phyloP scores from a whole-genome alignment of 2,888 invertebrate species.

The Melanostoma mellinum region DNA sequence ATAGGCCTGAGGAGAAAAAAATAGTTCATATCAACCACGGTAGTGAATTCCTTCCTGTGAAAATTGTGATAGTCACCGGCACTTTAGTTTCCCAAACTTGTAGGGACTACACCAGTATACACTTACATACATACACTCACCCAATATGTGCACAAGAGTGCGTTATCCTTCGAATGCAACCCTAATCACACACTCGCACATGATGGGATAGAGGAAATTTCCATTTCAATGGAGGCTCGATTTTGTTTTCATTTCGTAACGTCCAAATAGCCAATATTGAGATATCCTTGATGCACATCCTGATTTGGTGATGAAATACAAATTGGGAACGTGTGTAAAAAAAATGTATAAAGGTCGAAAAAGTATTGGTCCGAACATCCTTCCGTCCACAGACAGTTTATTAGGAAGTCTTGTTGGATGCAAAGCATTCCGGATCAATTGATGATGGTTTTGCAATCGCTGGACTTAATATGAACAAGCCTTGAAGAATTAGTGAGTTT shows the following conservation, averaged over 20 bases:
- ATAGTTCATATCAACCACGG: slow-evolving; percentile 24
- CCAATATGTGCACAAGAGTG: slow-evolving; percentile 1
- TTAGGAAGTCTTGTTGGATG: slow-evolving; percentile 44
- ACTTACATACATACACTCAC: not conserved
- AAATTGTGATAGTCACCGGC: slow-evolving; percentile 7
- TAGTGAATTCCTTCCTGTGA: not conserved
- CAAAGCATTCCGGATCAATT: slow-evolving; percentile 41
- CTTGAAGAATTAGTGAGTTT: slow-evolving; percentile 1
- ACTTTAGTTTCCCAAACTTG: not conserved
- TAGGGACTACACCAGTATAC: not conserved
- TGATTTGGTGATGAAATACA: slow-evolving; percentile 55
- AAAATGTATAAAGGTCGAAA: not conserved
- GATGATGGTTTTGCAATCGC: slow-evolving; percentile 30
- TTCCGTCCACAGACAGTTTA: slow-evolving; percentile 40
- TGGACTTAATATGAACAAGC: slow-evolving; percentile 27
- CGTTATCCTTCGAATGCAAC: slow-evolving; percentile 40
- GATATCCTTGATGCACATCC: slow-evolving; percentile 48
- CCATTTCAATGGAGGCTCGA: slow-evolving; percentile 32
- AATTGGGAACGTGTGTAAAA: slow-evolving; percentile 26
- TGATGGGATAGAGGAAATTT: slow-evolving; percentile 16
- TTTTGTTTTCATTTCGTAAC: not conserved
- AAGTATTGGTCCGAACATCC: not conserved
- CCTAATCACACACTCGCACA: not conserved
- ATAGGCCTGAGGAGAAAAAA: slow-evolving; percentile 12
- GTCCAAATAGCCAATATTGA: slow-evolving; percentile 48